phyloP scores from a whole-genome alignment of 2,113 vertebrate species.

The Myxocyprinus asiaticus region DNA sequence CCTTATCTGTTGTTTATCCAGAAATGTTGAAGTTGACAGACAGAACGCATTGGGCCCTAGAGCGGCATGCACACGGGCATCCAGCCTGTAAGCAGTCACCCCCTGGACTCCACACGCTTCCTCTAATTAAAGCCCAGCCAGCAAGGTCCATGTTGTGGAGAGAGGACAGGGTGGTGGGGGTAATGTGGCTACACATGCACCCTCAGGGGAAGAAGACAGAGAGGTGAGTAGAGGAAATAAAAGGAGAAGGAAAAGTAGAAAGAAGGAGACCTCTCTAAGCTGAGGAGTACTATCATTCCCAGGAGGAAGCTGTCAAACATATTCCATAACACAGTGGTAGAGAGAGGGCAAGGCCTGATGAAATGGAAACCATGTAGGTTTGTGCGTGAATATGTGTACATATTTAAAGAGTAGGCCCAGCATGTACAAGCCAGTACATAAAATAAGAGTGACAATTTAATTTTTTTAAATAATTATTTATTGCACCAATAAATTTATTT shows the following conservation, averaged over 20 bases:
- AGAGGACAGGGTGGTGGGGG: slow-evolving; percentile 10
- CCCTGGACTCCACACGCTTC: slow-evolving; percentile 19
- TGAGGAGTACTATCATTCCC: slow-evolving; percentile 71
- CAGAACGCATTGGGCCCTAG: neutral
- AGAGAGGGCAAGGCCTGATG: slow-evolving; percentile 70
- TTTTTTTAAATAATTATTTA: no score
- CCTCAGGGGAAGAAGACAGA: slow-evolving; percentile 58
- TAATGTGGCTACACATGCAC: slow-evolving; percentile 57
- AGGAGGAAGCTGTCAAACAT: slow-evolving; percentile 75
- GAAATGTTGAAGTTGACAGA: slow-evolving; percentile 18
- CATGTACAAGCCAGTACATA: neutral
- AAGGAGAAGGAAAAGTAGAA: slow-evolving; percentile 69
- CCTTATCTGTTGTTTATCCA: slow-evolving; percentile 29
- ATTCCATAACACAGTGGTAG: slow-evolving; percentile 76
- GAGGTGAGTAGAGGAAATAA: slow-evolving; percentile 69
- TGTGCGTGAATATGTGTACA: slow-evolving; percentile 21
- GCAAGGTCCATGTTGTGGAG: neutral
- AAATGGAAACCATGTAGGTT: slow-evolving; percentile 63
- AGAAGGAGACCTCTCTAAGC: slow-evolving; percentile 64
- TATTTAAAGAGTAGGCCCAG: neutral
- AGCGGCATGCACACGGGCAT: neutral
- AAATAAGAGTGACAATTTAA: no score
- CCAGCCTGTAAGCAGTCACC: slow-evolving; percentile 14
- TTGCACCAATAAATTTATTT: no score
- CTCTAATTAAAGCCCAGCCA: slow-evolving; percentile 28